Percentiles rank a stretch among this genome's conserved stretches.
Conservation (phyloP, 2,888 invertebrate genomes). For the Bhutanitis thaidina region DNA sequence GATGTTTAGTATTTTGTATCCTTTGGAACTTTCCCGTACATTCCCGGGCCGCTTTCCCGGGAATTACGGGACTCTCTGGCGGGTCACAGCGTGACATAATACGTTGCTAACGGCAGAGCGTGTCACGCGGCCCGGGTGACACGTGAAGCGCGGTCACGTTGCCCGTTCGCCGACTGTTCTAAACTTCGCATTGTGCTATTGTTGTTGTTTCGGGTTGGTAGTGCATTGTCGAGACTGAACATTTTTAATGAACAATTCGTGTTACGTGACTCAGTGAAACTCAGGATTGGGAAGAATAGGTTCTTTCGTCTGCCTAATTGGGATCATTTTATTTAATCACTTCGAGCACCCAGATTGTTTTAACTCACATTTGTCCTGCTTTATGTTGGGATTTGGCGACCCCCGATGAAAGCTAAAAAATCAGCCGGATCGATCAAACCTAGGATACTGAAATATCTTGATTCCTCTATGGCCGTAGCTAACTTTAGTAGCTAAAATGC, state of each 20-base stretch:
- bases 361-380: no score
- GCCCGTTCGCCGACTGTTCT: not conserved
- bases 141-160: constrained; percentile 14
- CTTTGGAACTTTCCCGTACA: not conserved
- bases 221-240: not conserved
- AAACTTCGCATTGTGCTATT: constrained; percentile 6
- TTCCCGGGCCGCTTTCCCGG: not conserved
- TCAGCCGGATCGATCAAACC: no score
- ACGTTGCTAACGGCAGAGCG: not conserved
- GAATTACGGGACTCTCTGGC: not conserved
- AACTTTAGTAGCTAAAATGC: no score
- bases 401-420: no score
- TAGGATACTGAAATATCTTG: no score
- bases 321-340: no score
- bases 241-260: not conserved
- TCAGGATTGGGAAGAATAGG: no score
- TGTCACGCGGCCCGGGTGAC: not conserved
- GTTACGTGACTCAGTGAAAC: not conserved
- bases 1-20: no score
- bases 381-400: no score
- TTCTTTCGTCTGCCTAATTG: no score
- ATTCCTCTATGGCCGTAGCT: no score
- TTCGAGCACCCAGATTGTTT: no score
- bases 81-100: constrained; percentile 5
- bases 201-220: constrained; percentile 1